Percentiles rank a stretch among this genome's conserved stretches.
phyloP scores from a whole-genome alignment of 2,113 vertebrate species.

The Paramisgurnus dabryanus region DNA sequence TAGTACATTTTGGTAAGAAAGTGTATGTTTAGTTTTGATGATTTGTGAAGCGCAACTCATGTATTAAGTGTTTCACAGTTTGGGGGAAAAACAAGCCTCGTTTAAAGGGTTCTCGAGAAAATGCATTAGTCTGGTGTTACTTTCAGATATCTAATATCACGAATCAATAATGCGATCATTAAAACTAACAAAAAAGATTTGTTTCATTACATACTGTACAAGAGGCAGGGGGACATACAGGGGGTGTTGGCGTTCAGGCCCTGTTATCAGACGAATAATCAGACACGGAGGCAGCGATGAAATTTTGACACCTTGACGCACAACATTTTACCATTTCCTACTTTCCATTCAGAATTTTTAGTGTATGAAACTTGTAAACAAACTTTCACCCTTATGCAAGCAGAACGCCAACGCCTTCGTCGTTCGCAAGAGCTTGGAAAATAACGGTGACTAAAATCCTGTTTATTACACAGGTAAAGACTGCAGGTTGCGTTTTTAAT shows the following conservation, averaged over 20 bases:
- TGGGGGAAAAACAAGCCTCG: too few species aligned
- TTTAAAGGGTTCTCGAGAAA: too few species aligned
- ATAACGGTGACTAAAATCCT: constrained; percentile 69
- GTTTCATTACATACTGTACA: too few species aligned
- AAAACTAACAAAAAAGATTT: too few species aligned
- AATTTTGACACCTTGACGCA: constrained; percentile 45
- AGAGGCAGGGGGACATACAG: too few species aligned
- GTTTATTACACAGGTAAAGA: constrained; percentile 58
- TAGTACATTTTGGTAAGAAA: too few species aligned
- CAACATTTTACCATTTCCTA: constrained; percentile 58
- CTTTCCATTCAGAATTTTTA: constrained; percentile 66
- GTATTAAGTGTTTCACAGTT: too few species aligned
- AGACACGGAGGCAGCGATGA: not conserved
- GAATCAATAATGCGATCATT: too few species aligned
- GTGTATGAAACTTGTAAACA: constrained; percentile 59
- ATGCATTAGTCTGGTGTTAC: too few species aligned
- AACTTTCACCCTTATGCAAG: constrained; percentile 63
- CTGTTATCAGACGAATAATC: not conserved
- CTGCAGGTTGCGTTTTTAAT: not conserved
- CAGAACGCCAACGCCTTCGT: constrained; percentile 61
- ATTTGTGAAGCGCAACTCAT: too few species aligned
- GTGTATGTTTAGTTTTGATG: too few species aligned
- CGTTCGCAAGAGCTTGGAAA: constrained; percentile 66
- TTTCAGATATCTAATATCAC: too few species aligned
- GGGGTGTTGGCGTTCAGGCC: not conserved